These are phyloP conservation scores for Murina feae DNA, from an alignment of 2,113 vertebrate genomes.

Conservation along the genomic window DNA sequence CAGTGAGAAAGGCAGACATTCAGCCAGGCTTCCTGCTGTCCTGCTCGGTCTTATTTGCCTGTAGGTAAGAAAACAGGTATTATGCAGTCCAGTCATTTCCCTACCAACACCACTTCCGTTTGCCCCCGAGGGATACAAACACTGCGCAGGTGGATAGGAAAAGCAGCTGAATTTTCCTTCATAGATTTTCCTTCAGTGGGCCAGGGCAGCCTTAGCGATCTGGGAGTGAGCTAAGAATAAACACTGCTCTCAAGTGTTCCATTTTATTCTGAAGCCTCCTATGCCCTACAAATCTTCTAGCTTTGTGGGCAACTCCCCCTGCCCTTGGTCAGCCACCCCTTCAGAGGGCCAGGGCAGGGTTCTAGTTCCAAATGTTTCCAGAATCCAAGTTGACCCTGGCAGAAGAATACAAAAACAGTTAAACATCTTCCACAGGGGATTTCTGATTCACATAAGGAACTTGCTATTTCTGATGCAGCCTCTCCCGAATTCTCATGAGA, in stretches of 20 bases:
- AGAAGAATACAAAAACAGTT: slow-evolving; percentile 27
- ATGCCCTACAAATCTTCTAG: not conserved
- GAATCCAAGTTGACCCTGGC: slow-evolving; percentile 20
- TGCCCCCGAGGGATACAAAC: not conserved
- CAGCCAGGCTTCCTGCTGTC: not conserved
- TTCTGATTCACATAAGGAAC: slow-evolving; percentile 35
- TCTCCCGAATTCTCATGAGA: not conserved
- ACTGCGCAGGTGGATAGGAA: not conserved
- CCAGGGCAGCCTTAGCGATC: not conserved
- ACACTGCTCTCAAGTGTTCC: not conserved
- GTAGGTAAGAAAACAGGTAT: not conserved
- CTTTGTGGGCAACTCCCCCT: not conserved
- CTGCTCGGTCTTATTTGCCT: not conserved
- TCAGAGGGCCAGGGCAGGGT: not conserved
- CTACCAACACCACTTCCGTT: not conserved
- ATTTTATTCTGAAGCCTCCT: not conserved
- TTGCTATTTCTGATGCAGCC: slow-evolving; percentile 7
- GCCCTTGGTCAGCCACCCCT: not conserved
- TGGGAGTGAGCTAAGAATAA: not conserved
- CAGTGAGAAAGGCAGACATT: not conserved
- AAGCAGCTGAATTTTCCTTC: not conserved
- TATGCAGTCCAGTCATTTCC: not conserved
- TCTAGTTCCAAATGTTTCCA: slow-evolving; percentile 11
- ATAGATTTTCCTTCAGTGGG: not conserved
- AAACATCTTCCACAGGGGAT: not conserved